Conservation (phyloP, 2,888 invertebrate species). For the Suillia variegata region DNA sequence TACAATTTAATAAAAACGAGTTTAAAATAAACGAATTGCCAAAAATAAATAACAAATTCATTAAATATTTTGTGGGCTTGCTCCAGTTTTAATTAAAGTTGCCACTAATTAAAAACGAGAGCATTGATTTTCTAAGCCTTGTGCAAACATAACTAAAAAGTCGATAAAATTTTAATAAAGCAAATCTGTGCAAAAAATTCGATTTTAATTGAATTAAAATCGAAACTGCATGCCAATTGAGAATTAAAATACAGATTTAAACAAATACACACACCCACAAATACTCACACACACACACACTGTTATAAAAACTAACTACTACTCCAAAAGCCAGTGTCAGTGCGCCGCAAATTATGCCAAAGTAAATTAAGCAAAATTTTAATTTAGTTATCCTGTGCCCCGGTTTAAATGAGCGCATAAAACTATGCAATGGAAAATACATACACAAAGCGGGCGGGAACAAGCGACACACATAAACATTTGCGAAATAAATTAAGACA, state of each 20-base stretch:
- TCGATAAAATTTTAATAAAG: too few relatives aligned
- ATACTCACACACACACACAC: background rate
- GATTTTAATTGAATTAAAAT: background rate
- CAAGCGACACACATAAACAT: too few relatives aligned
- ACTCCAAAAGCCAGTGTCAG: background rate
- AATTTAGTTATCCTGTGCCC: slow-evolving; percentile 7
- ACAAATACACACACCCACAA: slow-evolving; percentile 8
- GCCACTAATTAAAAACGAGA: too few relatives aligned
- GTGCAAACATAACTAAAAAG: too few relatives aligned
- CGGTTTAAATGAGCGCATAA: background rate
- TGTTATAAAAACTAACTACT: background rate
- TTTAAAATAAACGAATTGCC: too few relatives aligned
- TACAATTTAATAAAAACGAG: too few relatives aligned
- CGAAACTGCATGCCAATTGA: background rate
- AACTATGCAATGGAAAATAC: slow-evolving; percentile 9
- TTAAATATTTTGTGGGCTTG: too few relatives aligned
- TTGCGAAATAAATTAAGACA: slow-evolving; percentile 4
- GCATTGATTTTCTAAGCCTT: too few relatives aligned
- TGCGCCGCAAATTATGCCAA: slow-evolving; percentile 23
- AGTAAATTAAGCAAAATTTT: slow-evolving; percentile 29
- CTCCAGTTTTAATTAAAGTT: too few relatives aligned
- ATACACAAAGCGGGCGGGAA: too few relatives aligned
- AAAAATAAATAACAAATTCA: too few relatives aligned
- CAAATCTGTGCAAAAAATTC: background rate
- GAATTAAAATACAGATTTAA: background rate